These are phyloP conservation scores for Gorilla gorilla DNA, from an alignment of 2,113 vertebrate species.

Conservation along the genomic window DNA sequence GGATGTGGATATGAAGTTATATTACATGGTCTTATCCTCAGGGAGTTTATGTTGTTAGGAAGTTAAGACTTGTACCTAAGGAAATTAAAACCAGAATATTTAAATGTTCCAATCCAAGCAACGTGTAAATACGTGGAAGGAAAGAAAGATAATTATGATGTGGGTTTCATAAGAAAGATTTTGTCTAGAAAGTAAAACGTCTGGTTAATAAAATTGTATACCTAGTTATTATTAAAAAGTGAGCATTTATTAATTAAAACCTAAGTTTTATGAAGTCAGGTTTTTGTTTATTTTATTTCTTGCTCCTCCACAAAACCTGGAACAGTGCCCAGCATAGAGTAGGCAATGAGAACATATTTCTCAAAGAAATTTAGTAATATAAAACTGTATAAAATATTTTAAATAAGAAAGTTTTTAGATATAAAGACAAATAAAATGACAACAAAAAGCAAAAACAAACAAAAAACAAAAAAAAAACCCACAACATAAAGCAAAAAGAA, in stretches of 20 bases:
- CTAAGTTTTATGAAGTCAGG: not conserved
- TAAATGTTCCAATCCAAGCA: not conserved
- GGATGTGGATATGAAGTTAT: not conserved
- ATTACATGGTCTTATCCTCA: not conserved
- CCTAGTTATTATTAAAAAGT: not conserved
- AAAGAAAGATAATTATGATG: not conserved
- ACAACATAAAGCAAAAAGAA: too few species aligned
- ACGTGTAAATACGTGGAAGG: not conserved
- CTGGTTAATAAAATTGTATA: not conserved
- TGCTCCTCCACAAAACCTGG: not conserved
- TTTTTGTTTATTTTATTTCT: not conserved
- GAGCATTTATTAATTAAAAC: not conserved
- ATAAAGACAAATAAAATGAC: not conserved
- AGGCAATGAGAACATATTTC: not conserved
- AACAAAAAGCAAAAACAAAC: not conserved
- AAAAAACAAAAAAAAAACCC: too few species aligned
- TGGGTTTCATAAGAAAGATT: not conserved
- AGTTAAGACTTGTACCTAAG: not conserved
- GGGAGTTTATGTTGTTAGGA: not conserved
- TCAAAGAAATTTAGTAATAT: not conserved
- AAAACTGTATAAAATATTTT: not conserved
- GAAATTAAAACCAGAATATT: not conserved
- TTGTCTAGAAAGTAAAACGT: not conserved
- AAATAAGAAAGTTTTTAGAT: not conserved
- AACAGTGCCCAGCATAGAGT: not conserved